These are phyloP conservation scores for Poecilia wingei DNA, from an alignment of 2,797 vertebrate genomes.

Conservation along the genomic window DNA sequence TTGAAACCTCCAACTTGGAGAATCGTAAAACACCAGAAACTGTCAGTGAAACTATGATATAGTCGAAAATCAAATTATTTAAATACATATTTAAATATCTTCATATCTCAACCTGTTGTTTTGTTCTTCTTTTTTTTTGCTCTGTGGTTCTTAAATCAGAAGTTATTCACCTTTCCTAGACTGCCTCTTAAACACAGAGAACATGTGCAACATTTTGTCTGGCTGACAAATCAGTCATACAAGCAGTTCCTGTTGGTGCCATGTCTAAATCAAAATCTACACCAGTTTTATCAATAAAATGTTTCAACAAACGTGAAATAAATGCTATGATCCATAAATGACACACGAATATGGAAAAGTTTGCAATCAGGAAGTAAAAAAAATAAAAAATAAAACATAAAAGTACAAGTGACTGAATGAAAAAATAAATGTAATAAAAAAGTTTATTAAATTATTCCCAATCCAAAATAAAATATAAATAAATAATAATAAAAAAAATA, in stretches of 20 bases:
- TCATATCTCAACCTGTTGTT: not conserved
- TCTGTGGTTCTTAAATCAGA: not conserved
- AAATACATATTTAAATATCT: not conserved
- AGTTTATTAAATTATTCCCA: not conserved
- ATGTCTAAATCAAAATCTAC: constrained; percentile 4
- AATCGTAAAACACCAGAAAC: not conserved
- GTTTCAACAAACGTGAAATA: too few relatives aligned
- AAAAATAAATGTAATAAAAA: too few relatives aligned
- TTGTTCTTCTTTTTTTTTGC: not conserved
- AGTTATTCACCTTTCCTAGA: not conserved
- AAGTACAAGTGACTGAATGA: not conserved
- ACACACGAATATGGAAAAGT: not conserved
- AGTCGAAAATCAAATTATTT: not conserved
- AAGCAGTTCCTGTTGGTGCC: constrained; percentile 34
- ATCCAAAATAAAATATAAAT: not conserved
- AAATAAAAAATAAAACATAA: not conserved
- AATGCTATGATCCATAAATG: not conserved
- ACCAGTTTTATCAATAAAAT: not conserved
- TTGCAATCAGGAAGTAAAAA: not conserved
- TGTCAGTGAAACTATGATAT: not conserved
- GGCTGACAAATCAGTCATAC: constrained; percentile 52
- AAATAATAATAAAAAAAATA: not conserved
- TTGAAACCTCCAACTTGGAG: not conserved
- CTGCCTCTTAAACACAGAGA: not conserved
- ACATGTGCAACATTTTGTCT: constrained; percentile 44